These are phyloP conservation scores for Fragum whitleyi DNA, from an alignment of 2,888 invertebrate genomes.

Conservation along the genomic window DNA sequence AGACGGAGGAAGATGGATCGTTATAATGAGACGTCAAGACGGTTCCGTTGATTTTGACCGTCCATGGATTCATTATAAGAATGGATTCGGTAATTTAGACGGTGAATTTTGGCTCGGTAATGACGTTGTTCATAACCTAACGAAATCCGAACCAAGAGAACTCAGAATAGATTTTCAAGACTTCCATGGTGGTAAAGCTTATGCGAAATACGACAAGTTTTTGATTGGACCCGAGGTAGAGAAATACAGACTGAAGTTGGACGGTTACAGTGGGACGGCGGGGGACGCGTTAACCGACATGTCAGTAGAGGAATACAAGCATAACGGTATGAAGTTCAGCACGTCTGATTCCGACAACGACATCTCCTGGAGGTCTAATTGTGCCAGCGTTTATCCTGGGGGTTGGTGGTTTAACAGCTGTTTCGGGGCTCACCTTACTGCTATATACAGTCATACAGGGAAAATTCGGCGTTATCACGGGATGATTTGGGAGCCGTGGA, in stretches of 20 bases:
- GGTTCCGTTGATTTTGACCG: not conserved
- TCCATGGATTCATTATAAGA: not conserved
- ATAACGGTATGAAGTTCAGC: not conserved
- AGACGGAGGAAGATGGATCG: not conserved
- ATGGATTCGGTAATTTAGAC: not conserved
- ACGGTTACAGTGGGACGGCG: not conserved
- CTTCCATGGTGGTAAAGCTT: not conserved
- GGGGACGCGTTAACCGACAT: not conserved
- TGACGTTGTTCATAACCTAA: not conserved
- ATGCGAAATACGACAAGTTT: not conserved
- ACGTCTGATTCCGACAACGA: constrained; percentile 14
- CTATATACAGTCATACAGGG: not conserved
- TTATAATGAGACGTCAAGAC: too few species aligned
- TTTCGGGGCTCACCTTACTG: not conserved
- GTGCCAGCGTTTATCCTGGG: not conserved
- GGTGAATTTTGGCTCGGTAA: constrained; percentile 1
- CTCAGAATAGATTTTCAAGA: not conserved
- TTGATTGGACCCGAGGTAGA: not conserved
- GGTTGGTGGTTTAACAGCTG: constrained; percentile 5
- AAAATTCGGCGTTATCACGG: not conserved
- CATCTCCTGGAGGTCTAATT: not conserved
- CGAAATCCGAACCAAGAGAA: not conserved
- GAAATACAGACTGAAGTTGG: not conserved
- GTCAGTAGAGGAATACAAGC: too few species aligned
- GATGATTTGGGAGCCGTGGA: not conserved